Evolutionary conservation across 1,140 invertebrate genomes (phyloP).

Genomic region (Pseudomyrmex gracilis): DNA sequence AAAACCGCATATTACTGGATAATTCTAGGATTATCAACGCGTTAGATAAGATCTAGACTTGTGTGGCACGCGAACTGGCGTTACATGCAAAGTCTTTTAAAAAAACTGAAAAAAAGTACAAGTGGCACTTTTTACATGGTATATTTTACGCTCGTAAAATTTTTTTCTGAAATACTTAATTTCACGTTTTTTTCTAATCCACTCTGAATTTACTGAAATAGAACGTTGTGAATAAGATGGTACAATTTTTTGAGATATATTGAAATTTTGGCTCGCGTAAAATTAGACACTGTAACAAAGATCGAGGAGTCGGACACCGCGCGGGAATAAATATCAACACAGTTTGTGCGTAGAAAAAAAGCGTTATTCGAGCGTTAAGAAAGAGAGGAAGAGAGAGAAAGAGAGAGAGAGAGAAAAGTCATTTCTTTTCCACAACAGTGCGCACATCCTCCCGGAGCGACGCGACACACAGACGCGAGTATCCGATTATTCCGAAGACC

Average conservation of each 20-base stretch:
- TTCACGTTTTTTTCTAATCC: no score
- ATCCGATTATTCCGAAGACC: slow-evolving; percentile 81
- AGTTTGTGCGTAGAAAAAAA: slow-evolving; percentile 56
- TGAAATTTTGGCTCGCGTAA: slow-evolving; percentile 17
- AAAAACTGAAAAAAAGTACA: no score
- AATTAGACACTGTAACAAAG: slow-evolving; percentile 13
- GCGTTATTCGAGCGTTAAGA: slow-evolving; percentile 68
- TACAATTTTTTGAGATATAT: not conserved
- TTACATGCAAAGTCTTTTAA: no score
- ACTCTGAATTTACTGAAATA: no score
- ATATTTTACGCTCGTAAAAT: no score
- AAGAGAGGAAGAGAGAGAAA: no score
- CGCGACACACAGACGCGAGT: slow-evolving; percentile 73
- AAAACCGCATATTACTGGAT: not conserved
- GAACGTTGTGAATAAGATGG: not conserved
- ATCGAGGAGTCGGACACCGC: not conserved
- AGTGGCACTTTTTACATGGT: no score
- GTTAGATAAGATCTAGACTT: no score
- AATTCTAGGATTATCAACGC: slow-evolving; percentile 7
- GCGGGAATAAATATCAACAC: slow-evolving; percentile 6
- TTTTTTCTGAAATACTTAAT: no score
- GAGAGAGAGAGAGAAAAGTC: not conserved
- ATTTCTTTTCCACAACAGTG: slow-evolving; percentile 64
- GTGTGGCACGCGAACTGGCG: no score
- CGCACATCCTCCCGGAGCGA: slow-evolving; percentile 62